Percentiles rank a stretch among this genome's conserved stretches.
Conservation (phyloP, 2,113 vertebrate species). For the Carollia perspicillata region DNA sequence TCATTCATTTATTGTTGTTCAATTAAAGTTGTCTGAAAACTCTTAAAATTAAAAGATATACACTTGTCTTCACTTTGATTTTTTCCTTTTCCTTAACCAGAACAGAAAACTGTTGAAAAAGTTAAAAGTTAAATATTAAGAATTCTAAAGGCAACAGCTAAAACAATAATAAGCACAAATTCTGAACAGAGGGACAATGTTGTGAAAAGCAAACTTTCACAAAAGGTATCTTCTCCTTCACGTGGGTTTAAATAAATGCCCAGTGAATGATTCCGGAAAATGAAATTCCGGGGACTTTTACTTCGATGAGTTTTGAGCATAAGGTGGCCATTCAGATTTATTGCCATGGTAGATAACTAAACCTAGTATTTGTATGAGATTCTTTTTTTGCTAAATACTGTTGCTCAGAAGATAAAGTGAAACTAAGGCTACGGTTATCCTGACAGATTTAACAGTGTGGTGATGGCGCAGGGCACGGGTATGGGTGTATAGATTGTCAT, state of each 20-base stretch:
- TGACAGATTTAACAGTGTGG: too few relatives aligned
- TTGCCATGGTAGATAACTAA: not conserved
- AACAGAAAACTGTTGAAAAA: not conserved
- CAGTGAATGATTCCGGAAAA: not conserved
- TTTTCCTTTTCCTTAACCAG: not conserved
- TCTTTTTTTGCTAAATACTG: not conserved
- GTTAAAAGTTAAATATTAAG: not conserved
- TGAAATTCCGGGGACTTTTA: not conserved
- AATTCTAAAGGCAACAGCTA: not conserved
- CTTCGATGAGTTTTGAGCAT: not conserved
- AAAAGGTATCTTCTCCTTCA: not conserved
- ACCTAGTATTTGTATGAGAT: too few relatives aligned
- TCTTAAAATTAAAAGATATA: not conserved
- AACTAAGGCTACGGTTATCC: not conserved
- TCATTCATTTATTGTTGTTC: too few relatives aligned
- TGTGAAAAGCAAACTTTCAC: not conserved
- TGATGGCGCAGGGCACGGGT: too few relatives aligned
- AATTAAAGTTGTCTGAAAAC: not conserved
- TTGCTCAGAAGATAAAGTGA: not conserved
- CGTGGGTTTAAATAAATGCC: not conserved
- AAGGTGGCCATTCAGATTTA: not conserved
- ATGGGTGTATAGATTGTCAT: too few relatives aligned
- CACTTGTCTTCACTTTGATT: not conserved
- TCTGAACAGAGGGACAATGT: not conserved
- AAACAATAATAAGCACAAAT: not conserved